These are phyloP conservation scores for Cephus runcator DNA, from an alignment of 2,888 invertebrate genomes.

Conservation along the genomic window DNA sequence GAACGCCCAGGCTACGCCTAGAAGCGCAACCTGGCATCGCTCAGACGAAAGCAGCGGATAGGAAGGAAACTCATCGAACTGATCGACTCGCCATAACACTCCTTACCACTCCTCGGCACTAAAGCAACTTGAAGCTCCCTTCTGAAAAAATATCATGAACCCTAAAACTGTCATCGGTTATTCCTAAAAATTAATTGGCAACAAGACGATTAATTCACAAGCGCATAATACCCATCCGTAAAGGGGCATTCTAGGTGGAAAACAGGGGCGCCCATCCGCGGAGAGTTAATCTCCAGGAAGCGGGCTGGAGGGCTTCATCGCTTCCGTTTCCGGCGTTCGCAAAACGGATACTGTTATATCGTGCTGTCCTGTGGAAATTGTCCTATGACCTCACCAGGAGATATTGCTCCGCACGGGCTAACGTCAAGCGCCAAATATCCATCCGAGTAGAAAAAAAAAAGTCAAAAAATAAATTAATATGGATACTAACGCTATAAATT, in stretches of 20 bases:
- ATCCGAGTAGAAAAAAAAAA: not conserved
- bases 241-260: not conserved
- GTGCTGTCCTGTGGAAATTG: not conserved
- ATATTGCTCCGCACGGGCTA: not conserved
- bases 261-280: not conserved
- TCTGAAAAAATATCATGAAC: too few species aligned
- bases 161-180: too few species aligned
- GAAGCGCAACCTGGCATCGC: too few species aligned
- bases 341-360: conserved; percentile 4
- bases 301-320: conserved; percentile 1
- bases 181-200: too few species aligned
- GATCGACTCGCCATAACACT: too few species aligned
- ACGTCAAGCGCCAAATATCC: not conserved
- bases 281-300: conserved; percentile 3
- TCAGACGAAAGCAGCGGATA: too few species aligned
- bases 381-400: not conserved
- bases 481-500: not conserved
- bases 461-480: not conserved
- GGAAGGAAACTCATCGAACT: too few species aligned
- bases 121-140: too few species aligned
- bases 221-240: not conserved
- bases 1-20: too few species aligned
- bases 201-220: not conserved
- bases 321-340: conserved; percentile 9
- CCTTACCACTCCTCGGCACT: too few species aligned